Base-by-base conservation (phyloP, 2,888 invertebrate species). In the Pheosia tremula region DNA sequence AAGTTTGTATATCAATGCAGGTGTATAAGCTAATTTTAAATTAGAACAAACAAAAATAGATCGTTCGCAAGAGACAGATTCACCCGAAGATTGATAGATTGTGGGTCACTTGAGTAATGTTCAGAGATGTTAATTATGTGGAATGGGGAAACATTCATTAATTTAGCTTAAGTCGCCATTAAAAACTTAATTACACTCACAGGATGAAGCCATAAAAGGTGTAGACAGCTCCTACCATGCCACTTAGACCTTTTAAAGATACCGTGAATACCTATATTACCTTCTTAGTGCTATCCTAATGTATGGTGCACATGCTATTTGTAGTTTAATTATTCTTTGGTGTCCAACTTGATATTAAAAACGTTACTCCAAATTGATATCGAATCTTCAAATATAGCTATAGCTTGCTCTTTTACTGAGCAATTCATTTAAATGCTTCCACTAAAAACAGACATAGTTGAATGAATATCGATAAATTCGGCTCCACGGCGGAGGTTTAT, bases 401-500 rank as follows among this genome's bases (percentile, higher is more conserved):
- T 24, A 39, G 5, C 43, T 9, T 45, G 45, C 11, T 47, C n/a
- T 47, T 3, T 47, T 68, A 65, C 66, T 67, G 61, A 63, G 63
- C 61, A 55, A 66, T 69, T 72, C 64, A 41, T 75, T 66, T 65
- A 59, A 70, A 77, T 67, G 64, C 39, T 71, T 59, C 63, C 62
- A 50, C 69, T 24, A 24, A 24, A 71, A 68, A 67, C 68, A 75
- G 68, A 69, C 77, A 77, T 78, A 82, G 81, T 82, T 74, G 78
- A 82, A 89, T 86, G 86, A 89, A 87, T 88, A 87, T 83, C 87
- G 85, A 89, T 89, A 88, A 89, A 90, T 89, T 87, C 79, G 80
- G 86, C 87, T 89, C 83, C 83, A 87, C 82, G 80, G 79, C 73
- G 80, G 80, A 88, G 88, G 90, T 92, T 91, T 90, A 90, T 91